phyloP scores from a whole-genome alignment of 2,797 vertebrate species.

The Chaenodraco wilsoni region DNA sequence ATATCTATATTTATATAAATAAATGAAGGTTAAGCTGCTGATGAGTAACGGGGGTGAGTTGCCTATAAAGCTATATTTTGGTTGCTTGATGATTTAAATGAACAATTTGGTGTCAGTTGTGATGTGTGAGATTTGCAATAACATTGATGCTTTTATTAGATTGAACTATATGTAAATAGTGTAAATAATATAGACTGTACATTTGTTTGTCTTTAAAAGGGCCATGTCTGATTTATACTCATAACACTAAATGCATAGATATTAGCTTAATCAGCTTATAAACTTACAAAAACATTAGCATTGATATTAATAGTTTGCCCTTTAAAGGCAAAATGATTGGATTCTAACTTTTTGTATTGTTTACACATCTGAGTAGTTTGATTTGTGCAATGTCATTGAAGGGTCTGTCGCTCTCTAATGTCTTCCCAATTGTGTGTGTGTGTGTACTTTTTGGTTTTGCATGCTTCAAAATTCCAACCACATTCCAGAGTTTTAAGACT shows the following conservation, averaged over 20 bases:
- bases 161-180: conserved; percentile 68
- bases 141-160: conserved; percentile 31
- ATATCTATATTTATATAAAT: conserved; percentile 74
- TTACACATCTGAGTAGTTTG: conserved; percentile 20
- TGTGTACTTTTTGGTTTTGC: conserved; percentile 36
- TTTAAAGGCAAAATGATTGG: conserved; percentile 23
- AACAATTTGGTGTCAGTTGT: conserved; percentile 25
- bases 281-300: conserved; percentile 14
- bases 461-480: conserved; percentile 47
- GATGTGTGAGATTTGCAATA: conserved; percentile 36
- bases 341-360: background rate
- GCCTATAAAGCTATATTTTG: conserved; percentile 33
- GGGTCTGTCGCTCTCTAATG: conserved; percentile 18
- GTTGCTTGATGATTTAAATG: conserved; percentile 51
- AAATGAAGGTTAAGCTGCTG: conserved; percentile 28
- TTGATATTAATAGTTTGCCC: conserved; percentile 4
- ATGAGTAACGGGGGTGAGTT: conserved; percentile 18
- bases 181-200: conserved; percentile 54
- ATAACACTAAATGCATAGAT: conserved; percentile 12
- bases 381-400: conserved; percentile 7
- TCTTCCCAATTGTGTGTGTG: conserved; percentile 12
- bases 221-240: conserved; percentile 11
- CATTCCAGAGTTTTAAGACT: conserved; percentile 36
- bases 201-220: conserved; percentile 38
- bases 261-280: conserved; percentile 20